A percentile compares a stretch with the other conserved stretches of the same genome.
Evolutionary conservation across 2,888 invertebrate species (phyloP).

Genomic region (Melinaea menophilus): DNA sequence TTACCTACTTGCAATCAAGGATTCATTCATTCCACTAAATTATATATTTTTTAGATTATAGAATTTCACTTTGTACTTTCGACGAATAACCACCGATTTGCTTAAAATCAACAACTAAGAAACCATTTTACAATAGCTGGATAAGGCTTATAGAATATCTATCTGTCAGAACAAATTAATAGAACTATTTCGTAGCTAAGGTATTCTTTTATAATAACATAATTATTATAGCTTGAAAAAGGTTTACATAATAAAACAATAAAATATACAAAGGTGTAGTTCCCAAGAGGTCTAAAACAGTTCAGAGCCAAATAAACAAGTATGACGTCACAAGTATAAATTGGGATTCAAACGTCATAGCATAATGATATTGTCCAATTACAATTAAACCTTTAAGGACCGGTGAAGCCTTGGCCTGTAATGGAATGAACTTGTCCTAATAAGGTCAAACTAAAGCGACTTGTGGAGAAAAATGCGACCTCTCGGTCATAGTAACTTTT

Average conservation of each 20-base stretch:
- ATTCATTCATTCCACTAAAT: too few relatives aligned
- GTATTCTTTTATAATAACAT: too few relatives aligned
- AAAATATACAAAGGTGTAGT: slow-evolving; percentile 18
- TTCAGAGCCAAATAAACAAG: slow-evolving; percentile 32
- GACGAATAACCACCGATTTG: too few relatives aligned
- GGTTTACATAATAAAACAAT: slow-evolving; percentile 10
- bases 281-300: slow-evolving; percentile 26
- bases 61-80: too few relatives aligned
- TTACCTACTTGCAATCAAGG: too few relatives aligned
- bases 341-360: slow-evolving; percentile 62
- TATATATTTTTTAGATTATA: too few relatives aligned
- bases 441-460: slow-evolving; percentile 42
- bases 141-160: too few relatives aligned
- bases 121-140: too few relatives aligned
- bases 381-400: slow-evolving; percentile 58
- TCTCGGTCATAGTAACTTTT: slow-evolving; percentile 20
- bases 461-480: slow-evolving; percentile 30
- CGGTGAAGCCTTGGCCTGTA: slow-evolving; percentile 50
- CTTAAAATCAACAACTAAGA: too few relatives aligned
- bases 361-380: slow-evolving; percentile 52
- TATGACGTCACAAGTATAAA: slow-evolving; percentile 62
- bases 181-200: too few relatives aligned
- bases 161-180: too few relatives aligned
- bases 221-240: too few relatives aligned
- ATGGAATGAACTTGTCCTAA: slow-evolving; percentile 45